A percentile compares a stretch with the other conserved stretches of the same genome.
These are phyloP conservation scores for Orchestia grillus DNA, from an alignment of 1,140 invertebrate genomes.

Conservation along the genomic window DNA sequence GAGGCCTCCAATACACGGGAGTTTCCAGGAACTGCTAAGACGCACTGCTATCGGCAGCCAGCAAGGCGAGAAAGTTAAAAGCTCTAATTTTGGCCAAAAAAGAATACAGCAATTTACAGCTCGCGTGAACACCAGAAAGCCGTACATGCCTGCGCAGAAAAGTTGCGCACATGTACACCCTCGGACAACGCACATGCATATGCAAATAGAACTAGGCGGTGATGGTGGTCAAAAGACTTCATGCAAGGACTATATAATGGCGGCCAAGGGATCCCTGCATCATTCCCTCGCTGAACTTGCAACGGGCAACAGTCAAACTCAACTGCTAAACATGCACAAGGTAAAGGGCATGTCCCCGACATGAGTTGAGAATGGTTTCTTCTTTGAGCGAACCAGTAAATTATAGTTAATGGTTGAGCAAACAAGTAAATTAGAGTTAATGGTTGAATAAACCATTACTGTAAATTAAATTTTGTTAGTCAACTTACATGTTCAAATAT, in stretches of 20 bases:
- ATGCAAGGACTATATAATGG: conserved; percentile 53
- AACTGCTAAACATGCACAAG: conserved; percentile 25
- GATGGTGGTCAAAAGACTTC: conserved; percentile 36
- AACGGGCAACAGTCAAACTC: neutral
- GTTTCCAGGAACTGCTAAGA: neutral
- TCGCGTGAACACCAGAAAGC: neutral
- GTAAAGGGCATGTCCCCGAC: neutral
- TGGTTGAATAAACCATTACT: too few species aligned
- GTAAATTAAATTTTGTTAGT: too few species aligned
- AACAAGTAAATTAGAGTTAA: too few species aligned
- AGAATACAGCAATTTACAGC: neutral
- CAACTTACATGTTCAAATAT: neutral
- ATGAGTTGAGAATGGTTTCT: neutral
- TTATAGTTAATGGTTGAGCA: too few species aligned
- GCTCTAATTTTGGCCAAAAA: conserved; percentile 1
- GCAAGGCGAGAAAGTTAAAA: neutral
- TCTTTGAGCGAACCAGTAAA: neutral
- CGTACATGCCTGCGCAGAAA: neutral
- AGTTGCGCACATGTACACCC: neutral
- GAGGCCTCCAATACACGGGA: neutral
- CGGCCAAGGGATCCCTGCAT: neutral
- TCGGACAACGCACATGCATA: neutral
- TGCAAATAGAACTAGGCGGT: neutral
- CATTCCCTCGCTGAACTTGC: conserved; percentile 20
- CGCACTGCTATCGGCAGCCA: neutral